Base-by-base conservation (phyloP, 2,113 vertebrate genomes). In the Pteronura brasiliensis region DNA sequence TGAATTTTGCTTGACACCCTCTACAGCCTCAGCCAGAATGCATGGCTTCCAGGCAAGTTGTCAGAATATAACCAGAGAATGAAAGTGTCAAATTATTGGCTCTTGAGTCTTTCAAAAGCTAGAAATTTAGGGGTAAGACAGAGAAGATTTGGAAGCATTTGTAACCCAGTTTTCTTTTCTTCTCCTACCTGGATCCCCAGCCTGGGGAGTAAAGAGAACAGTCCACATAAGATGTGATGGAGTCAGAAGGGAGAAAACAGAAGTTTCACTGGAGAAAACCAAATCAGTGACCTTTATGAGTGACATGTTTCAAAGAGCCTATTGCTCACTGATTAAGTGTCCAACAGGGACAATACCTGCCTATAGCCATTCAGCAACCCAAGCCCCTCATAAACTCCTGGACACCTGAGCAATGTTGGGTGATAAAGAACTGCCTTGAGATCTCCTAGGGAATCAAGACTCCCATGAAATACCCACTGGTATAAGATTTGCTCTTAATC, bases 81-180 rank as follows among this genome's bases (percentile, higher is more conserved):
- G n/a, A 52, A 88, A 34, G 11, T 55, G 25, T 71, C 85, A 93
- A 90, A 93, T 95, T 87, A 34, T 39, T 86, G 23, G 20, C 5
- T 87, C 4, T n/a, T 39, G 65, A 86, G n/a, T 39, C 82, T 95
- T 90, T 90, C 17, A 76, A 88, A 96, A 71, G 27, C 31, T 1
- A 3, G 79, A 84, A 61, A 52, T 49, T 84, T 31, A 85, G 36
- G 15, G 4, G 20, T 80, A 86, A 65, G 42, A 92, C 17, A 89
- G 17, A 77, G 17, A 72, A 88, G 21, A 74, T 92, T 72, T 86
- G 13, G 65, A 57, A 89, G 34, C 17, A n/a, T 89, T 67, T 93
- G 20, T 88, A 80, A 92, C 23, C 42, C n/a, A 49, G 7, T 77
- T 92, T 59, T 84, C 25, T 91, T 90, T 84, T 93, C 49, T 97